Evolutionary conservation across 2,113 vertebrate genomes (phyloP).

Genomic region (Danionella cerebrum): DNA sequence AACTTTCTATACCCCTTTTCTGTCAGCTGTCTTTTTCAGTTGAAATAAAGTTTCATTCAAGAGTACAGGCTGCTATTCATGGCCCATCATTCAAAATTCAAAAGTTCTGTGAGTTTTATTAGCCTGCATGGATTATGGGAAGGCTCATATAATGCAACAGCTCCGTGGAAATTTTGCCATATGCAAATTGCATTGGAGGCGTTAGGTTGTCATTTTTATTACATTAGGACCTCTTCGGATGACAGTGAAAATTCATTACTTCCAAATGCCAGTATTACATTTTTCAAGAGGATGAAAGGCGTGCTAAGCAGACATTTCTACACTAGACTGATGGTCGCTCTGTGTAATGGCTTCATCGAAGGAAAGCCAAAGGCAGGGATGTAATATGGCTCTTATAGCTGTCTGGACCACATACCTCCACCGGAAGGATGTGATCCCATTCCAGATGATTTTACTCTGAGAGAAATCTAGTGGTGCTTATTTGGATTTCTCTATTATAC

Average conservation of each 20-base stretch:
- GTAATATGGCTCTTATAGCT: not conserved
- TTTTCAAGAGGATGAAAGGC: conserved; percentile 27
- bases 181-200: conserved; percentile 44
- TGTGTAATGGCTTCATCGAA: not conserved
- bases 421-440: not conserved
- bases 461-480: conserved; percentile 4
- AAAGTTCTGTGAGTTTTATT: conserved; percentile 31
- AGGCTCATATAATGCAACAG: conserved; percentile 38
- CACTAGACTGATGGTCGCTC: not conserved
- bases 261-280: conserved; percentile 46
- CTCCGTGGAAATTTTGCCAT: conserved; percentile 31
- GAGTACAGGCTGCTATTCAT: not conserved
- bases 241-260: conserved; percentile 50
- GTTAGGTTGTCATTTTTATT: conserved; percentile 45
- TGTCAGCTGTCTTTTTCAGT: not conserved
- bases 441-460: not conserved
- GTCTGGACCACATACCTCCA: not conserved
- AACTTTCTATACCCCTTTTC: not conserved
- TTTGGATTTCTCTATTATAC: conserved; percentile 35
- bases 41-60: conserved; percentile 8
- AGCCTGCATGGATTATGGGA: conserved; percentile 33
- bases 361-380: conserved; percentile 5
- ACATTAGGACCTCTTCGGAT: conserved; percentile 40
- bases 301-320: conserved; percentile 18
- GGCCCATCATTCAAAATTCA: conserved; percentile 29